phyloP scores from a whole-genome alignment of 1,140 invertebrate genomes.

The Meloidogyne hapla region DNA sequence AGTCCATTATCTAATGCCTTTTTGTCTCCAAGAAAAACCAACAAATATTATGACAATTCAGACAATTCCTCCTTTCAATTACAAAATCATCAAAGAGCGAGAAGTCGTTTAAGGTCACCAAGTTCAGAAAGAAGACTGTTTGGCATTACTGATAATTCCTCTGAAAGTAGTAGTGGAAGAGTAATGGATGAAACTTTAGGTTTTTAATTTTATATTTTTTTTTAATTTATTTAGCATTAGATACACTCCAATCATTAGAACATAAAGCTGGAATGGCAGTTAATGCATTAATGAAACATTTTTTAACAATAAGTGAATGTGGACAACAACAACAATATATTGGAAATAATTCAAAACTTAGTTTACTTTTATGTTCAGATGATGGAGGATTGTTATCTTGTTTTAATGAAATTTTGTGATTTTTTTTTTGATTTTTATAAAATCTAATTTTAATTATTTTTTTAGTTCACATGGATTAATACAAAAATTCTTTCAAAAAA shows the following conservation, averaged over 20 bases:
- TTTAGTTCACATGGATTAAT: slow-evolving; percentile 14
- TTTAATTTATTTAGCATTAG: background rate
- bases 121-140: background rate
- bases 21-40: background rate
- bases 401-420: slow-evolving; percentile 70
- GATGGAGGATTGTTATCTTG: slow-evolving; percentile 81
- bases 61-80: background rate
- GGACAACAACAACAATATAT: slow-evolving; percentile 11
- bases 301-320: slow-evolving; percentile 71
- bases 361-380: slow-evolving; percentile 88
- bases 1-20: background rate
- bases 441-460: slow-evolving; percentile 17
- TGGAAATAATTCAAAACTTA: slow-evolving; percentile 69
- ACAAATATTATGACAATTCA: background rate
- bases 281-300: slow-evolving; percentile 94
- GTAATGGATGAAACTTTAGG: background rate
- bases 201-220: background rate
- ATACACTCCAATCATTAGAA: slow-evolving; percentile 30
- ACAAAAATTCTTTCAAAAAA: slow-evolving; percentile 81
- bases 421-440: background rate
- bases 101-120: slow-evolving; percentile 7
- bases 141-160: background rate
- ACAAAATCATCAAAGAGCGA: slow-evolving; percentile 19
- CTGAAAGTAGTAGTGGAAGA: background rate
- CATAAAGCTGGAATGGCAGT: slow-evolving; percentile 77